Evolutionary conservation across 2,888 invertebrate genomes (phyloP).

Genomic region (Drosophila peninsularis): DNA sequence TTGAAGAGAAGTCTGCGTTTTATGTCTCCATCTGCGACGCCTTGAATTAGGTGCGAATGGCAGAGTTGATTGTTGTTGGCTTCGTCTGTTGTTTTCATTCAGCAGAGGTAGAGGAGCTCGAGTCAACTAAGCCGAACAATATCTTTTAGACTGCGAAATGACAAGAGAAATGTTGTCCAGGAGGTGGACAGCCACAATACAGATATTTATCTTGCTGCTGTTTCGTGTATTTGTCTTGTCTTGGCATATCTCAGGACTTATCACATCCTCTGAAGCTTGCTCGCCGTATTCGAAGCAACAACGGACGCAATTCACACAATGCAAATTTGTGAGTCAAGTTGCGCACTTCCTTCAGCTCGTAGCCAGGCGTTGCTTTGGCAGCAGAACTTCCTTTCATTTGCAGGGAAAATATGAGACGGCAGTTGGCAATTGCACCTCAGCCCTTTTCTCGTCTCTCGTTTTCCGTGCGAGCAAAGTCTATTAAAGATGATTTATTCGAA

Average conservation of each 20-base stretch:
- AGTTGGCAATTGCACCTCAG: conserved; percentile 27
- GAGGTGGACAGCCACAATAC: not conserved
- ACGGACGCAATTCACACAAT: conserved; percentile 70
- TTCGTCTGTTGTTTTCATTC: conserved; percentile 12
- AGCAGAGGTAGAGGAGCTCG: not conserved
- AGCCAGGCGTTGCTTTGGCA: conserved; percentile 4
- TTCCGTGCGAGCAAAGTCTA: conserved; percentile 32
- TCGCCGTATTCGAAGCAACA: conserved; percentile 33
- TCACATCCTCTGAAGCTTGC: conserved; percentile 16
- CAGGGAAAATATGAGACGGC: conserved; percentile 31
- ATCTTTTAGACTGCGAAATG: conserved; percentile 1
- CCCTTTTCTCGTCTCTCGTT: conserved; percentile 4
- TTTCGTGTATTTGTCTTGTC: conserved; percentile 9
- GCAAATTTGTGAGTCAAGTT: conserved; percentile 59
- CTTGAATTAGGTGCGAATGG: conserved; percentile 18
- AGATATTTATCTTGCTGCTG: conserved; percentile 12
- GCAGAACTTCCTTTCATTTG: conserved; percentile 28
- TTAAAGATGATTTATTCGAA: conserved; percentile 47
- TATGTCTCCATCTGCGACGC: conserved; percentile 5
- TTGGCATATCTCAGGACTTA: conserved; percentile 32
- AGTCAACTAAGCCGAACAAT: not conserved
- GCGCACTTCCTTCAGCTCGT: conserved; percentile 45
- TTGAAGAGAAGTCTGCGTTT: not conserved
- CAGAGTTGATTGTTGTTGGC: conserved; percentile 11
- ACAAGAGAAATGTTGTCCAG: conserved; percentile 11